These are phyloP conservation scores for Apogon talboti DNA, from an alignment of 2,797 vertebrate genomes.

Conservation along the genomic window DNA sequence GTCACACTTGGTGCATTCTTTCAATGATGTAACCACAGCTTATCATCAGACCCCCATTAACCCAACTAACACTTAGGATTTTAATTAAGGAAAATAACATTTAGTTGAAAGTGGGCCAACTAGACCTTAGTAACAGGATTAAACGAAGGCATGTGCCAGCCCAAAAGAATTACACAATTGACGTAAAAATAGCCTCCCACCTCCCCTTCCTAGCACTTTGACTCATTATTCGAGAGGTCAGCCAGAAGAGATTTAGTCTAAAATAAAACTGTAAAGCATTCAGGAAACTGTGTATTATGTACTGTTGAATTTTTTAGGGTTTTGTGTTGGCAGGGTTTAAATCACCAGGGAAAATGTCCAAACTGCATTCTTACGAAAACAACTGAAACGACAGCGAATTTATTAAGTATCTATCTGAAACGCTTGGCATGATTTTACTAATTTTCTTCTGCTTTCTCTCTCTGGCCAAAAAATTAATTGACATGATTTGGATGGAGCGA, in stretches of 20 bases:
- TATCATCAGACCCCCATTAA: neutral
- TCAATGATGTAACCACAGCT: constrained; percentile 19
- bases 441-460: neutral
- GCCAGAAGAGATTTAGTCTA: constrained; percentile 20
- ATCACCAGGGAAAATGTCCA: neutral
- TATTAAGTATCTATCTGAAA: neutral
- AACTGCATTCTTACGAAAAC: neutral
- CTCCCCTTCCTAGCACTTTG: constrained; percentile 34
- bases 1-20: constrained; percentile 18
- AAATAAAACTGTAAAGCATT: constrained; percentile 28
- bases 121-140: constrained; percentile 16
- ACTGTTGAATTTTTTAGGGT: constrained; percentile 8
- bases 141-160: neutral
- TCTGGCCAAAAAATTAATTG: neutral
- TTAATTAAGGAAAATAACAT: constrained; percentile 1
- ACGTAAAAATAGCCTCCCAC: constrained; percentile 29
- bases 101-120: constrained; percentile 4
- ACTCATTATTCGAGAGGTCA: constrained; percentile 35
- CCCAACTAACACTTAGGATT: neutral
- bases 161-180: constrained; percentile 58
- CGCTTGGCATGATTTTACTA: neutral
- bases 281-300: constrained; percentile 4
- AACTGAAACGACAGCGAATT: too few species aligned
- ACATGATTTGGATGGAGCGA: neutral
- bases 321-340: constrained; percentile 4